Percentiles rank a stretch among this genome's conserved stretches.
phyloP scores from a whole-genome alignment of 2,888 invertebrate species.

The Apantesis nais region DNA sequence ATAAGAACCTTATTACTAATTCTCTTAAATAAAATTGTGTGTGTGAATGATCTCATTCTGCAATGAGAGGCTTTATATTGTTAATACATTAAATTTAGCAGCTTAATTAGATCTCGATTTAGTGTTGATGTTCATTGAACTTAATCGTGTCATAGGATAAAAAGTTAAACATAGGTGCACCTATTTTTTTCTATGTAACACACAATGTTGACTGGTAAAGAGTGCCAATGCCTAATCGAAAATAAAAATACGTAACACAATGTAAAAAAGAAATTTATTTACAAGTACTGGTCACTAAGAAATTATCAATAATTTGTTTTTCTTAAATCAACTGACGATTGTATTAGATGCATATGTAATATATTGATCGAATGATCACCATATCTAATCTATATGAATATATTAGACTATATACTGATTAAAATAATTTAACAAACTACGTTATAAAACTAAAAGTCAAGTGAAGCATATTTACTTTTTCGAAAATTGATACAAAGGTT shows the following conservation, averaged over 20 bases:
- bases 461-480: not conserved
- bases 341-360: too few relatives aligned
- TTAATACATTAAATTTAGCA: not conserved
- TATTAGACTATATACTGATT: not conserved
- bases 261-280: too few relatives aligned
- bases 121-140: not conserved
- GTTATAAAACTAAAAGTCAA: not conserved
- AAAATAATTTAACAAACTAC: not conserved
- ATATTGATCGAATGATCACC: too few relatives aligned
- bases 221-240: too few relatives aligned
- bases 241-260: too few relatives aligned
- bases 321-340: not conserved
- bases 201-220: not conserved
- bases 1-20: not conserved
- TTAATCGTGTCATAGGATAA: not conserved
- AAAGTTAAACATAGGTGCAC: not conserved
- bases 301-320: not conserved
- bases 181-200: not conserved
- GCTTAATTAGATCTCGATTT: not conserved
- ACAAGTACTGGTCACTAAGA: too few relatives aligned
- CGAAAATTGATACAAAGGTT: not conserved
- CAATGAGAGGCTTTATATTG: not conserved
- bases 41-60: not conserved
- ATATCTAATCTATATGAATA: too few relatives aligned
- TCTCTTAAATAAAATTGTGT: not conserved